Conservation (phyloP, 2,888 invertebrate genomes). For the Sinohyriopsis cumingii region DNA sequence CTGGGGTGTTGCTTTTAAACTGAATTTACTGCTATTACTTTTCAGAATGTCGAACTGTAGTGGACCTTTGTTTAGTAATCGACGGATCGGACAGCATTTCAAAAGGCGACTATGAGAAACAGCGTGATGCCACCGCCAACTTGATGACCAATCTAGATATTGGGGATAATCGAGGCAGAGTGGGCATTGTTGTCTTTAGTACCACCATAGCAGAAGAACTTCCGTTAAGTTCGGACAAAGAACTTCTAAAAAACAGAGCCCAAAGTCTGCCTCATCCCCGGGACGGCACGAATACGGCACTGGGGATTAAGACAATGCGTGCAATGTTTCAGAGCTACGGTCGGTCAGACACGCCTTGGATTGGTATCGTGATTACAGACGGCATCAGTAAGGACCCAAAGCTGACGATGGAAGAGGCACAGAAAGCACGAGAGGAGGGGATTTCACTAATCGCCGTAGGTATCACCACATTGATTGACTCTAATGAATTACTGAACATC, state of each 20-base stretch:
- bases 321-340: conserved; percentile 30
- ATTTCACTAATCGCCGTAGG: conserved; percentile 70
- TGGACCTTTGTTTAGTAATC: conserved; percentile 57
- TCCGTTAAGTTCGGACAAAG: conserved; percentile 13
- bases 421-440: conserved; percentile 61
- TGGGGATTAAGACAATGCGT: conserved; percentile 41
- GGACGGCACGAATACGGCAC: conserved; percentile 42
- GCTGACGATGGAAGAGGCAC: conserved; percentile 67
- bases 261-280: conserved; percentile 27
- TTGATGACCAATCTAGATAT: conserved; percentile 43
- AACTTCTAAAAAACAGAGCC: conserved; percentile 16
- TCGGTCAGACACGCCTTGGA: conserved; percentile 60
- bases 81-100: conserved; percentile 60
- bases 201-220: conserved; percentile 25
- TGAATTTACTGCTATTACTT: conserved; percentile 6
- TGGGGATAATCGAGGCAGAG: conserved; percentile 18
- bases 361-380: conserved; percentile 71
- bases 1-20: too few species aligned
- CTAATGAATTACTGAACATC: conserved; percentile 57
- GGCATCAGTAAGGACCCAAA: conserved; percentile 62
- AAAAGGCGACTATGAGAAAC: conserved; percentile 35
- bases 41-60: conserved; percentile 47
- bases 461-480: conserved; percentile 62
- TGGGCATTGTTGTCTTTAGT: conserved; percentile 47
- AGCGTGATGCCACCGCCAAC: conserved; percentile 39